phyloP scores from a whole-genome alignment of 2,888 invertebrate species.

The Saturnia pavonia region DNA sequence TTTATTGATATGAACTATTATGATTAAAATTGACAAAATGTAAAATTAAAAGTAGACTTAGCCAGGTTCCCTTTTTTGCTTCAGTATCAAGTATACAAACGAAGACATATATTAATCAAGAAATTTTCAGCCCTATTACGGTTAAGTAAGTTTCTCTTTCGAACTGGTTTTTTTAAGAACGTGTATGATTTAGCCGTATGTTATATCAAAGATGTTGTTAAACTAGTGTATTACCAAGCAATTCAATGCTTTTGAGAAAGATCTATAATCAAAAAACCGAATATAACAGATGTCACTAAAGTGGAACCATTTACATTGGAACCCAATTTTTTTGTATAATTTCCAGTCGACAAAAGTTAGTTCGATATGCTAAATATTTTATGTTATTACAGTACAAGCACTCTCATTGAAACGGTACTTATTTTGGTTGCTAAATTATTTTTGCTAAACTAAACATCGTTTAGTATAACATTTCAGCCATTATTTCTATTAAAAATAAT shows the following conservation, averaged over 20 bases:
- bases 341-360: neutral
- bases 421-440: neutral
- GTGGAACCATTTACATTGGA: neutral
- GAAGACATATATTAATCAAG: too few relatives aligned
- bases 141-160: neutral
- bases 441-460: too few relatives aligned
- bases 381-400: neutral
- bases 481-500: neutral
- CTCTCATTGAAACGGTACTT: neutral
- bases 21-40: neutral
- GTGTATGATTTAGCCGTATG: neutral
- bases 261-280: neutral
- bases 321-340: neutral
- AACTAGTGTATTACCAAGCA: neutral
- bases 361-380: neutral
- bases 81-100: neutral
- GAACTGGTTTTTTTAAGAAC: neutral
- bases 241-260: neutral
- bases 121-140: too few relatives aligned
- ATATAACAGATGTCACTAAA: neutral
- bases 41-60: neutral
- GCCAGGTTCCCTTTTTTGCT: neutral
- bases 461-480: too few relatives aligned
- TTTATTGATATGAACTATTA: neutral
- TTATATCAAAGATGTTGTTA: neutral